A percentile compares a stretch with the other conserved stretches of the same genome.
Conservation (phyloP, 1,140 invertebrate genomes). For the Melanaphis sacchari region DNA sequence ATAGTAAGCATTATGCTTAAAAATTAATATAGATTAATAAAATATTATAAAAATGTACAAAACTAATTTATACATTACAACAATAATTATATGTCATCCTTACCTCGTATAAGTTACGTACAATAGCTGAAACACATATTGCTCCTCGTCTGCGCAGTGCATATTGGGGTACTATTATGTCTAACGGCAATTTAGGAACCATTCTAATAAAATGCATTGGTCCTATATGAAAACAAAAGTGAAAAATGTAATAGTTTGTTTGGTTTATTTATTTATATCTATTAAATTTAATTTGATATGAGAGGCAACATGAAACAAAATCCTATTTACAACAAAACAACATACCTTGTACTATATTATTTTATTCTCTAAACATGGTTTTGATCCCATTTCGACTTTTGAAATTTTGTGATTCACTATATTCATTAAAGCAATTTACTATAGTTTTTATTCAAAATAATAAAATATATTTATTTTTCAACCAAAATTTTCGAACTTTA, state of each 20-base stretch:
- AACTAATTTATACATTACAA: neutral
- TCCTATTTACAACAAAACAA: neutral
- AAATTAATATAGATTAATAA: neutral
- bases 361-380: neutral
- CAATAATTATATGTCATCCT: neutral
- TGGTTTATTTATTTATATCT: neutral
- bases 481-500: neutral
- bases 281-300: neutral
- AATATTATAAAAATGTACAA: neutral
- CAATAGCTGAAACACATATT: constrained; percentile 22
- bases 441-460: neutral
- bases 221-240: neutral
- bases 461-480: neutral
- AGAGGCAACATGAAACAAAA: neutral
- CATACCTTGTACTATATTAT: neutral
- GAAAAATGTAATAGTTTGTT: neutral
- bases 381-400: neutral
- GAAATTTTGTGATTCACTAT: neutral
- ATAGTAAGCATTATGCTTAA: neutral
- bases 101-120: constrained; percentile 6
- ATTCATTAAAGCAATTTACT: neutral
- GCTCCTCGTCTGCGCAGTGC: constrained; percentile 48
- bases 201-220: constrained; percentile 29
- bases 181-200: constrained; percentile 41
- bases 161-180: constrained; percentile 41